These are phyloP conservation scores for Arvicanthis niloticus DNA, from an alignment of 2,113 vertebrate species.

Conservation along the genomic window DNA sequence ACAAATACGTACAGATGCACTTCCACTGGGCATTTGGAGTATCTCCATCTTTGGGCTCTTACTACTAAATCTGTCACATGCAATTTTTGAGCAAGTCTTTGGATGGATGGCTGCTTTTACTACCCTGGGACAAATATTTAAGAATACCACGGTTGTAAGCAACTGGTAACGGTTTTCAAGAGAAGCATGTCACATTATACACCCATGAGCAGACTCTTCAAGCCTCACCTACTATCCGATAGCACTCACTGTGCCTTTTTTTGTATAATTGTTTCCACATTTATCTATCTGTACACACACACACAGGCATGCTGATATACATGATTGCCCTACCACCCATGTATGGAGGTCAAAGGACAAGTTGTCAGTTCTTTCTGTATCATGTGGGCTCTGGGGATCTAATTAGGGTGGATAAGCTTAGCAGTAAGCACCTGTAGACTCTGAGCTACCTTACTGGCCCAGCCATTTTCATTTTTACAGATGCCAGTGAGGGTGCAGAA, in stretches of 20 bases:
- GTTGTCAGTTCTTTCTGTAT: neutral
- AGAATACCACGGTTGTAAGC: neutral
- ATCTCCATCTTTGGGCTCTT: neutral
- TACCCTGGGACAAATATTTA: slow-evolving; percentile 6
- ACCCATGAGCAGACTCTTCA: neutral
- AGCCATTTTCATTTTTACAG: neutral
- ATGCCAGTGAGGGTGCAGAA: neutral
- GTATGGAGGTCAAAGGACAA: neutral
- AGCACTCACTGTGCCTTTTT: neutral
- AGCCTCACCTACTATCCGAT: neutral
- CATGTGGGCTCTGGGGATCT: neutral
- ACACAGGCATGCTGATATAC: neutral
- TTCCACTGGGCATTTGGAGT: neutral
- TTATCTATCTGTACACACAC: neutral
- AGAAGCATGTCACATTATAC: neutral
- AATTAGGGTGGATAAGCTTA: too few species aligned
- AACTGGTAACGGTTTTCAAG: neutral
- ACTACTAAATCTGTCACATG: neutral
- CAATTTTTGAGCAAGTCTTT: neutral
- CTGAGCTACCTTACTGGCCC: neutral
- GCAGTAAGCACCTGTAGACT: neutral
- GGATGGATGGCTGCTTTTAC: neutral
- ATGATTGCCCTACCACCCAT: neutral
- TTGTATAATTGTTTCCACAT: neutral
- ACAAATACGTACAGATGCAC: neutral